A percentile compares a stretch with the other conserved stretches of the same genome.
Evolutionary conservation across 64 coral and sea anemone genomes (phyloP).

Genomic region (Cladopsammia gracilis): DNA sequence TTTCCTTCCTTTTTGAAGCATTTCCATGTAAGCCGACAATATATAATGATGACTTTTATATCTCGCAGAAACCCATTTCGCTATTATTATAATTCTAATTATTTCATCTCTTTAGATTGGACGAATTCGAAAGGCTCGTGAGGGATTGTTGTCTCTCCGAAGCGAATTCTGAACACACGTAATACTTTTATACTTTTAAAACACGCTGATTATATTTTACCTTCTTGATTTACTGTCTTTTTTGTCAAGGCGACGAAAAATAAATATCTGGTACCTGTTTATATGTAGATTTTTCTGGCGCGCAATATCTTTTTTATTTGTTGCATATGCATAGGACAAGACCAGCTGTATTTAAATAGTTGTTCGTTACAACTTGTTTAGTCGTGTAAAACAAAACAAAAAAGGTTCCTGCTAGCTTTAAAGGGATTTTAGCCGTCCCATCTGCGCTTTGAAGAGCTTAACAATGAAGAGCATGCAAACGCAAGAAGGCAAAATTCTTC

Average conservation of each 20-base stretch:
- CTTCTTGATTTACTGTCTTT: conserved; percentile 3
- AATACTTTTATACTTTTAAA: not conserved
- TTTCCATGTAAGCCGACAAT: not conserved
- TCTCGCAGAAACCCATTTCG: not conserved
- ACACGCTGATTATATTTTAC: not conserved
- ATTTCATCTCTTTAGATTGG: not conserved
- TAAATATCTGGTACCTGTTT: conserved; percentile 54
- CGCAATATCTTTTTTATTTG: conserved; percentile 34
- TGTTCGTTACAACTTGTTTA: conserved; percentile 64
- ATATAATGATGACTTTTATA: not conserved
- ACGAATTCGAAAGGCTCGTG: not conserved
- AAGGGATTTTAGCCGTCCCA: conserved; percentile 19
- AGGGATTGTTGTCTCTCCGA: not conserved
- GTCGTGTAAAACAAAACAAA: conserved; percentile 57
- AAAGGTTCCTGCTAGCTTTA: conserved; percentile 23
- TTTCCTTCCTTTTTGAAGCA: not conserved
- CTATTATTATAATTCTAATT: not conserved
- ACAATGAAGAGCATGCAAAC: not conserved
- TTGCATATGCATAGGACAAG: conserved; percentile 22
- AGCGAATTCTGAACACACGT: not conserved
- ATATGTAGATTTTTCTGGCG: conserved; percentile 19
- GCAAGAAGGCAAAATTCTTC: not conserved
- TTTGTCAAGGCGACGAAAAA: not conserved
- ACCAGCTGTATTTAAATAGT: conserved; percentile 52
- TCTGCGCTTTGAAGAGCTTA: conserved; percentile 55